phyloP scores from a whole-genome alignment of 2,888 invertebrate species.

The Bombylius discolor region DNA sequence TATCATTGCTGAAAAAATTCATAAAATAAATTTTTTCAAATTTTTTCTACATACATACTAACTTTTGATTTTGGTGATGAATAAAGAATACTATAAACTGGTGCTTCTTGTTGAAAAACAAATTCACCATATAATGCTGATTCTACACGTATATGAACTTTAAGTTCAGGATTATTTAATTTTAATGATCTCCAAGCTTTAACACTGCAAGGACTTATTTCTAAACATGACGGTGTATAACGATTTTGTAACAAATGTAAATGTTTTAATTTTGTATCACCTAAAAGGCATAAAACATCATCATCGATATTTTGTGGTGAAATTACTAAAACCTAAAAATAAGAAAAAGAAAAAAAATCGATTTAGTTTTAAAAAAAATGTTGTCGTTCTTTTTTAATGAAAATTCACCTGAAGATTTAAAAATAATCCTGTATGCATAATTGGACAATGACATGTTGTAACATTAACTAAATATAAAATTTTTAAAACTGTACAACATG shows the following conservation, averaged over 20 bases:
- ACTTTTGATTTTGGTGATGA: conserved; percentile 48
- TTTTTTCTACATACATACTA: conserved; percentile 13
- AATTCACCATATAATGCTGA: conserved; percentile 45
- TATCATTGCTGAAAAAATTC: too few species aligned
- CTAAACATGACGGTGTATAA: conserved; percentile 46
- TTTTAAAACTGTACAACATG: conserved; percentile 48
- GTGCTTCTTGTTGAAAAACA: conserved; percentile 55
- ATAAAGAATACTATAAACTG: conserved; percentile 51
- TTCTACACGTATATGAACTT: conserved; percentile 55
- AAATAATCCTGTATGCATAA: conserved; percentile 64
- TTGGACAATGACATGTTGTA: conserved; percentile 52
- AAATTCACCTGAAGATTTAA: conserved; percentile 48
- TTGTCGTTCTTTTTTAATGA: background rate
- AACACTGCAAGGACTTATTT: conserved; percentile 39
- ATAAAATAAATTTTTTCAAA: too few species aligned
- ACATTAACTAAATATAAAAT: conserved; percentile 59
- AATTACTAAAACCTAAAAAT: conserved; percentile 44
- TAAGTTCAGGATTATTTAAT: conserved; percentile 45
- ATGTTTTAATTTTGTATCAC: conserved; percentile 47
- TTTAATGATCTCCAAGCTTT: conserved; percentile 39
- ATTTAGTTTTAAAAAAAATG: background rate
- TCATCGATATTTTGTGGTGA: conserved; percentile 65
- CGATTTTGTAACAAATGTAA: conserved; percentile 62
- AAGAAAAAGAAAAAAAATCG: background rate
- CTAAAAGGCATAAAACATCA: conserved; percentile 53